phyloP scores from a whole-genome alignment of 2,113 vertebrate genomes.

The Coreoperca whiteheadi region DNA sequence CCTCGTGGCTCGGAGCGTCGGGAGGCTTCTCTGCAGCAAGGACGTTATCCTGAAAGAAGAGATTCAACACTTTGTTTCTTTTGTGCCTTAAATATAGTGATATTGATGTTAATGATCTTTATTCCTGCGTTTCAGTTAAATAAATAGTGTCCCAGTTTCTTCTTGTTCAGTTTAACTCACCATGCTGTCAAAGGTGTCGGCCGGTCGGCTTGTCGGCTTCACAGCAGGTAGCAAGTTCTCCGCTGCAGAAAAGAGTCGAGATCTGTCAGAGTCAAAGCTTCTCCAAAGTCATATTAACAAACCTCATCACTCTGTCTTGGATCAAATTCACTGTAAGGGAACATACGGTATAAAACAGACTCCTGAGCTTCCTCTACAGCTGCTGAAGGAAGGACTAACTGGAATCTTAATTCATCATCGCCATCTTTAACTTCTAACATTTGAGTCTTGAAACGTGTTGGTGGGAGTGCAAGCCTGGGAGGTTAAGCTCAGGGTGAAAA shows the following conservation, averaged over 20 bases:
- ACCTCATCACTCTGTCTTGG: background rate
- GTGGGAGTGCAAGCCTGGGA: too few species aligned
- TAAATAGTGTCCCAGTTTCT: background rate
- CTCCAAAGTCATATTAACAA: background rate
- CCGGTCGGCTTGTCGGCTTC: constrained; percentile 72
- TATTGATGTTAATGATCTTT: background rate
- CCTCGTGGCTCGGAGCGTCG: constrained; percentile 71
- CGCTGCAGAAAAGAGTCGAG: constrained; percentile 49
- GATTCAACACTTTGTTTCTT: background rate
- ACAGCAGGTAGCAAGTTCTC: constrained; percentile 61
- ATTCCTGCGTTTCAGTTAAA: background rate
- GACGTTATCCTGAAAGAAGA: constrained; percentile 75
- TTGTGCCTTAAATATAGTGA: too few species aligned
- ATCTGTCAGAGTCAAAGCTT: background rate
- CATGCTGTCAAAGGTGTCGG: constrained; percentile 74
- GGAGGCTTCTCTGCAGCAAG: constrained; percentile 83
- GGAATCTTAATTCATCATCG: too few species aligned
- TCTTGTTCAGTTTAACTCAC: constrained; percentile 58
- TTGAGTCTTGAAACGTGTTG: too few species aligned
- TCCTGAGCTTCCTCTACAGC: too few species aligned
- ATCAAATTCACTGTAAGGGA: background rate
- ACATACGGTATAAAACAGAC: too few species aligned
- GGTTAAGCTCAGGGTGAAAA: too few species aligned
- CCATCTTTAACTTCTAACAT: too few species aligned
- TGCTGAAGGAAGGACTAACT: too few species aligned